Base-by-base conservation (phyloP, 64 coral and sea anemone species). In the Dendrophyllia cribrosa region DNA sequence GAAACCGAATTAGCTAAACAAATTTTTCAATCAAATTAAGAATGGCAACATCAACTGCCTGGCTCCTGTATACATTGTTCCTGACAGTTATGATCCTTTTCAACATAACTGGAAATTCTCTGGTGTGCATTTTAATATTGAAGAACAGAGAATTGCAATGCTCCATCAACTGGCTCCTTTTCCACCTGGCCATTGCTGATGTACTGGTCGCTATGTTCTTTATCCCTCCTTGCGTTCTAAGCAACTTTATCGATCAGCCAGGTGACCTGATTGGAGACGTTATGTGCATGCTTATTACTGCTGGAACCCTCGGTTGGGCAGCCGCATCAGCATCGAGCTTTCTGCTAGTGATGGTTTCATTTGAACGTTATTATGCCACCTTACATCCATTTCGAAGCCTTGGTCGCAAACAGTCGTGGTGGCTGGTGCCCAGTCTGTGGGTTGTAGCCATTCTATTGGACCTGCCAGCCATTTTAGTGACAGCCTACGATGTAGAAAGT, bases 131-230 rank as follows among this genome's bases (percentile, higher is more conserved):
- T 5, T 24, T 92, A 43, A 82, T 92, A 51, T 46, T 75, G 1
- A 82, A 62, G 43, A 76, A 76, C 25, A 83, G 43, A 17, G n/a
- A 79, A 4, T 85, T 92, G 90, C 85, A 82, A 43, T 85, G 69
- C 7, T 85, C 82, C 19, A 73, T 72, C 21, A 92, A 92, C 81
- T 66, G 63, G 45, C 68, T 92, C 74, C 58, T 92, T 3, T 80
- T 92, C 0, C 70, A 92, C 59, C 55, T 92, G 21, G 90, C 90
- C 60, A 50, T 92, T 9, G 79, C 90, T 12, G 90, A 92, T 47
- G 51, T 92, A 43, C 56, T 92, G 14, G 51, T 74, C 1, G 90
- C 78, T 25, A 20, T 85, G 3, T 92, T 85, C 19, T 60, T 75
- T 9, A n/a, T 92, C 20, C 69, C 67, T 23, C 90, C 78, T 13